Evolutionary conservation across 2,888 invertebrate genomes (phyloP), one percentile per base, ranked within the genome.

Genomic region (Noctua janthe): DNA sequence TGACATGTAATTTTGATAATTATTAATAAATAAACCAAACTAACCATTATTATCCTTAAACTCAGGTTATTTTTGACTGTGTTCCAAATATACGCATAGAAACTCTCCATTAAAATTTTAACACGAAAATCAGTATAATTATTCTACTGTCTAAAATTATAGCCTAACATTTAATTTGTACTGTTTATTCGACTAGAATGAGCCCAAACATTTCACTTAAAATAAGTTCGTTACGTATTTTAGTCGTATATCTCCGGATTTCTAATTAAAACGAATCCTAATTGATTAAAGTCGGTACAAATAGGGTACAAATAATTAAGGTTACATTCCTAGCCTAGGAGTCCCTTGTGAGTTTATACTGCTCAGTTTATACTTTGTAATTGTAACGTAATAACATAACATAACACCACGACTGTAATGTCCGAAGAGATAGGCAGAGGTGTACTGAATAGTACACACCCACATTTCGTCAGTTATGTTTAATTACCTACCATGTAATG

Each of bases 251-350:
- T 67, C 62, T 69, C 47, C 56, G 13, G 29, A 69, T 72, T 76
- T 80, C 29, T 76, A 81, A 85, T 73, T 83, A 85, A 74, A 85
- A 69, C 43, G n/a, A 43, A 51, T 62, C 17, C 20, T 78, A 72
- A 74, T 84, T 84, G 71, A 79, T 83, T 78, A 54, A 74, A 78
- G 71, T 67, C 35, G 23, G 39, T 62, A 62, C 78, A 74, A 82
- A 54, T 29, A 11, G 71, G 51, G n/a, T 29, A 29, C 29, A 69
- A 70, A 83, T 83, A 82, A 77, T 83, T 49, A 76, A 62, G 62
- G 39, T 5, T 11, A 43, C 43, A 78, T 78, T 67, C 54, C 71
- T 66, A 43, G 5, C 51, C 66, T 66, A 43, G 7, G n/a, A 71
- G 39, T 54, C n/a, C 23, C 17, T 10, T 29, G 15, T 15, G 70